Base-by-base conservation (phyloP, 1,140 invertebrate genomes). In the Diprion similis region DNA sequence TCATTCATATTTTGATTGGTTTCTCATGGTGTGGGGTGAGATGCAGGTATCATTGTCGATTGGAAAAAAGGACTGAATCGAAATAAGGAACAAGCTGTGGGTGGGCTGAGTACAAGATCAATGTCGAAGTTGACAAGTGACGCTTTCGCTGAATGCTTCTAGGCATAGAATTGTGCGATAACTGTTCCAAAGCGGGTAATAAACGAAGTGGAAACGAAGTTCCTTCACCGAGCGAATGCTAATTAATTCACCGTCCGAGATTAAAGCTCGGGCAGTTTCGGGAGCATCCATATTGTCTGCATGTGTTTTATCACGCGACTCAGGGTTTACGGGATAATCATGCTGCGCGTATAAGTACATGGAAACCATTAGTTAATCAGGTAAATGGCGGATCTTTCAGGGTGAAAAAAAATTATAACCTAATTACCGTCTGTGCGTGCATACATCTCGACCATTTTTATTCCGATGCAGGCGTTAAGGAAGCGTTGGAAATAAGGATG, bases 331-430 rank as follows among this genome's bases (percentile, higher is more conserved):
- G 24, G 24, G 24, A 37, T 37, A 37, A 37, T 37, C 24, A 37
- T 37, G 24, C 24, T 6, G 11, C n/a, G 11, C 51, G 51, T 59
- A 59, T 59, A 17, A 13, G 51, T 59, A 59, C 51, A 59, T 6
- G 51, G 51, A 59, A 59, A 59, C 51, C 51, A 59, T 59, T 15
- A 59, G 51, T 17, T 59, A 59, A 59, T 59, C 51, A 59, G 51
- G 3, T 17, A 17, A 59, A 59, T 59, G 51, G 51, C 11, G 8
- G 6, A 15, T 17, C n/a, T 17, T 15, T 15, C 6, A 17, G 11
- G 51, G 51, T 59, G n/a, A 59, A 59, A 59, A 59, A 15, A 59
- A 15, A 59, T 59, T 59, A 59, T 59, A 59, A 59, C 51, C 51
- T 59, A 13, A 59, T 59, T 59, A 59, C 51, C 51, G 11, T 17